Conservation (phyloP, 2,797 vertebrate genomes). For the Hydrolagus colliei region DNA sequence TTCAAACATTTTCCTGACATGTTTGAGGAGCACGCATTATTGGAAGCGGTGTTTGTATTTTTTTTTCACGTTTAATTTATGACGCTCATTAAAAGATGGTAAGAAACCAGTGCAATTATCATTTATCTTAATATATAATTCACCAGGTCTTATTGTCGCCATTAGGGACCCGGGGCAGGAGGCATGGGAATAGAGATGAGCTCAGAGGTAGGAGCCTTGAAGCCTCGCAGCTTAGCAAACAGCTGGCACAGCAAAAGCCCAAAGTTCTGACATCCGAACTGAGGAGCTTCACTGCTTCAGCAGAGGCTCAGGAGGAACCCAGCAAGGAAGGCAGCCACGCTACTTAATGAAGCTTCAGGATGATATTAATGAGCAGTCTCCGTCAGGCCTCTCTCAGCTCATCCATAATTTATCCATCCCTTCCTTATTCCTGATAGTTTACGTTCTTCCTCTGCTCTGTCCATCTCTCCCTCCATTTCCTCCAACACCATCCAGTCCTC, state of each 20-base stretch:
- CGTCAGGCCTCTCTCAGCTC: slow-evolving; percentile 53
- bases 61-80: slow-evolving; percentile 98
- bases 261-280: slow-evolving; percentile 53
- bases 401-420: slow-evolving; percentile 68
- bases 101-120: slow-evolving; percentile 90
- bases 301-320: slow-evolving; percentile 58
- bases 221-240: slow-evolving; percentile 56
- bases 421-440: slow-evolving; percentile 51
- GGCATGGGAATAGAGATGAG: slow-evolving; percentile 49
- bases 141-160: slow-evolving; percentile 87
- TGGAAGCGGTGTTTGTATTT: slow-evolving; percentile 78
- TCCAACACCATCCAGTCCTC: slow-evolving; percentile 25
- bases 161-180: slow-evolving; percentile 65
- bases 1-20: no score
- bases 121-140: slow-evolving; percentile 99
- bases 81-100: slow-evolving; percentile 87
- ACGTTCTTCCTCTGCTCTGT: slow-evolving; percentile 51
- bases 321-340: slow-evolving; percentile 53
- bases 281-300: slow-evolving; percentile 54
- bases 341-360: slow-evolving; percentile 67
- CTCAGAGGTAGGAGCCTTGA: slow-evolving; percentile 50
- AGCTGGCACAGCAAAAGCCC: slow-evolving; percentile 53
- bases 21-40: slow-evolving; percentile 40
- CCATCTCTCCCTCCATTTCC: slow-evolving; percentile 43
- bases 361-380: slow-evolving; percentile 63